Base-by-base conservation (phyloP, 2,797 vertebrate species). In the Adrianichthys oophorus region DNA sequence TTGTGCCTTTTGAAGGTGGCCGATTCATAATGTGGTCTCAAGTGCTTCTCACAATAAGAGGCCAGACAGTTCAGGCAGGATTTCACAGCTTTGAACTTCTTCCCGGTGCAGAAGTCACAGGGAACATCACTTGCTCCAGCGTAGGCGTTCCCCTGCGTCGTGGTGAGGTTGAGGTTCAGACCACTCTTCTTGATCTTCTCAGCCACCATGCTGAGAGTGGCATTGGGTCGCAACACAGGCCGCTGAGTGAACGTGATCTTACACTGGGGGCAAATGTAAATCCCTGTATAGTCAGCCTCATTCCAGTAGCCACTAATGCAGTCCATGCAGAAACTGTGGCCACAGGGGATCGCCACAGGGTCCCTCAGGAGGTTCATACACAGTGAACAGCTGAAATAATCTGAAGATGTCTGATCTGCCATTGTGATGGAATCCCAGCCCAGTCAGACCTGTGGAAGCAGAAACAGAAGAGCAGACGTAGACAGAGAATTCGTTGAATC, bases 241-340 rank as follows among this genome's bases (percentile, higher is more conserved):
- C 93, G 91, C 71, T 92, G 91, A 56, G 90, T 92, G 79, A 95
- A 94, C 2, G 87, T 89, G 82, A 95, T 92, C 67, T 89, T 90
- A 64, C 94, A 95, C 65, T 94, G 92, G 10, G 95, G 94, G 62
- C 94, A 95, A 68, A 93, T 92, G 70, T 93, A 92, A 37, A 88
- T 90, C 66, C 92, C 91, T 0, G 92, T 93, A 76, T 82, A 78
- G 69, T 92, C 82, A 0, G 91, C 90, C 56, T 94, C 92, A 16
- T 95, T 93, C 93, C 93, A 95, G 88, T 94, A 94, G 56, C 84
- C 86, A 5, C 92, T 93, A 70, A 95, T 94, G 79, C 94, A 95
- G 78, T 90, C 83, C 93, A 94, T 94, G 44, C 94, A 95, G 87
- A 94, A 95, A 62, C 93, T 96, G 88, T 96, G 94, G n/a, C 95